Evolutionary conservation across 2,888 invertebrate species (phyloP), one percentile per base, ranked within the genome.

Genomic region (Balanococcus diminutus): DNA sequence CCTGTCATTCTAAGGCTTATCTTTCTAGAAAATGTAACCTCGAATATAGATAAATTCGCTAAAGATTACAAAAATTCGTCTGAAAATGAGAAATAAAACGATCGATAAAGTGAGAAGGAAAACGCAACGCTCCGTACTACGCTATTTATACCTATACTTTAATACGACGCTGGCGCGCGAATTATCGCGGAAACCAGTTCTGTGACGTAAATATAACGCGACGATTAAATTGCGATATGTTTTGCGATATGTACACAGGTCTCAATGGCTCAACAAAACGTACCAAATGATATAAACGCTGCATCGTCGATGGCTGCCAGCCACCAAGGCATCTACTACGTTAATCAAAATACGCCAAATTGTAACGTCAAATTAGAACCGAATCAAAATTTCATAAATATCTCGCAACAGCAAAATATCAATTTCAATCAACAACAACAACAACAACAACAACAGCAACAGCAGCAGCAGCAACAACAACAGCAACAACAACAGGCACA

Each of bases 361-460:
- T 82, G 42, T 28, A 82, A 82, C 32, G 72, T 72, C 1, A 72
- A 72, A 32, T 16, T 72, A 32, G 72, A 72, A 32, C 72, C 72
- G 32, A 72, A 72, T 72, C 72, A 72, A 72, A 72, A 72, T 72
- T 72, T 31, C 72, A 72, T 72, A 5, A 72, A 94, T 67, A 93
- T 95, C 90, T 94, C 95, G 56, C 96, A 96, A 91, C 93, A 95
- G 88, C 96, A 96, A 90, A 95, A 95, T 87, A 95, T 96, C 90
- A 96, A 95, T 91, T 96, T 96, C 90, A 94, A 94, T 32, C 96
- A 96, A 91, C 93, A 95, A 88, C 96, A 91, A 61, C 91, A 94
- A 90, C 46, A 46, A 6, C 91, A 93, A 86, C 92, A 93, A 42
- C 81, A 81, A 22, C 81, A 81, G 3, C 81, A 61, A 14, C 42